Evolutionary conservation across 2,888 invertebrate species (phyloP), one percentile per base, ranked within the genome.

Genomic region (Resseliella maxima): DNA sequence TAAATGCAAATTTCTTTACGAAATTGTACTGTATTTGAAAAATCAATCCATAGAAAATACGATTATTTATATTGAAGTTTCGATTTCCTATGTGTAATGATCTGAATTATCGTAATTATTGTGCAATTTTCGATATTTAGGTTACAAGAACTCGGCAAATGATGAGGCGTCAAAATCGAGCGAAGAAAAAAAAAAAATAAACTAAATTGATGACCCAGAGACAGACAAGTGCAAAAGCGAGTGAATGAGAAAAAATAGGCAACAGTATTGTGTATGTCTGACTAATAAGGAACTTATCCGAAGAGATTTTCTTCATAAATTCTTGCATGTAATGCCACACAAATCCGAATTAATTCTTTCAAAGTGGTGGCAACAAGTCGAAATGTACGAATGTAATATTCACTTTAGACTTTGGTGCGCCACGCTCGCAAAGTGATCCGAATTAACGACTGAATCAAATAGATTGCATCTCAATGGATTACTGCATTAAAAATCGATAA

Each of bases 221-320:
- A 72, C 31, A 72, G 31, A 27, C 18, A n/a, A n/a, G n/a, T n/a
- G n/a, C n/a, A n/a, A n/a, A n/a, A n/a, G n/a, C n/a, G n/a, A n/a
- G n/a, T n/a, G n/a, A n/a, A n/a, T n/a, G n/a, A n/a, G n/a, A n/a
- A n/a, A n/a, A n/a, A n/a, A n/a, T n/a, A n/a, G 27, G 24, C 24
- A 59, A 41, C 15, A 15, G 46, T 50, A 18, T 50, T 50, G 18
- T 50, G 18, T 50, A 18, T 24, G 72, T 72, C 72, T 72, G 35
- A 35, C 31, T 72, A 72, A 72, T 72, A 72, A 72, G 72, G 31
- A 72, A 72, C 72, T 15, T 31, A 31, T 72, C 31, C 31, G 31
- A 72, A 72, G 72, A 72, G 72, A 72, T 72, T 72, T 72, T 72
- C 72, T 72, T 72, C 72, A 72, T 72, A 72, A 72, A 31, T 72